Base-by-base conservation (phyloP, 1,140 invertebrate genomes). In the Triops cancriformis region DNA sequence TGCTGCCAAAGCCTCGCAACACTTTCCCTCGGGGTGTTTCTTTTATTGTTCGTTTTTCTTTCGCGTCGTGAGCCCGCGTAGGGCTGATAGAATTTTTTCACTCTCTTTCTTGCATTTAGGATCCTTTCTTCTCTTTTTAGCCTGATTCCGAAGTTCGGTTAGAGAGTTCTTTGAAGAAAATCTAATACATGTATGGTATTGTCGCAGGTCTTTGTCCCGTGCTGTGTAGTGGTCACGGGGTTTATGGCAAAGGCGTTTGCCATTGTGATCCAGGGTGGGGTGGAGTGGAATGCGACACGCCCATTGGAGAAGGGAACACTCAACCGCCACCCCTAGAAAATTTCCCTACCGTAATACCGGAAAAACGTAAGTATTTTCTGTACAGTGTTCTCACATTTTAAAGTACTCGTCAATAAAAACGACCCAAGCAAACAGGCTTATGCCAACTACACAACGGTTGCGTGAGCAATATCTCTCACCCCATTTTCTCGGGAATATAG, bases 221-320 rank as follows among this genome's bases (percentile, higher is more conserved):
- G 3, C 87, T 98, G 76, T 99, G 98, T 86, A 96, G 94, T 79
- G 95, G 93, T 78, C 95, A 98, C 83, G 98, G 98, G 28, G 91
- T 95, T 82, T 99, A 98, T 84, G 92, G 94, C 27, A 94, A 94
- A 74, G 98, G 98, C 23, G 86, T 95, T 80, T 99, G 98, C 86
- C 92, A 96, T 82, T 99, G 98, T 85, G 94, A 96, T 84, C 92
- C 95, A 81, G 96, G 96, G 73, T 99, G 94, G 94, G 98, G 98
- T 87, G 97, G 97, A 41, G 88, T 90, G 26, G 96, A 98, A 86
- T 99, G 98, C 85, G 94, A 97, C 85, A 90, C 98, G 79, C 94
- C 94, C 41, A 91, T 93, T 79, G 89, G 90, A 79, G 95, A 97
- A 85, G 97, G 95, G 18, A 64, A 64, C 23, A 64, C 51, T 18